A percentile compares a stretch with the other conserved stretches of the same genome.
Evolutionary conservation across 2,113 vertebrate species (phyloP).

Genomic region (Siniperca knerii): DNA sequence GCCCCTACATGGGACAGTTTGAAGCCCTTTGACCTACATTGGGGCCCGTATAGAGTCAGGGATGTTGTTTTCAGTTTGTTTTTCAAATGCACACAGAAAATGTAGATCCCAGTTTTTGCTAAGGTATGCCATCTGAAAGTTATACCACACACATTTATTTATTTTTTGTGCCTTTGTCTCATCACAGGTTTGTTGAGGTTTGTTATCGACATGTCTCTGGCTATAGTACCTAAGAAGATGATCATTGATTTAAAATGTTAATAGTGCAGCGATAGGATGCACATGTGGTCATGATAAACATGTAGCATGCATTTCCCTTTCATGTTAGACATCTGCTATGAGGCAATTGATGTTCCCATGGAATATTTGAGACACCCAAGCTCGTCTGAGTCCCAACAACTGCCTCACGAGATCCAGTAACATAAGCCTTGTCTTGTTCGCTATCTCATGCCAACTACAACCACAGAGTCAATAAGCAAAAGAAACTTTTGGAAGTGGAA

Average conservation of each 20-base stretch:
- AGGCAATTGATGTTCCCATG: neutral
- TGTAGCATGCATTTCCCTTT: neutral
- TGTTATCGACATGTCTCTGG: neutral
- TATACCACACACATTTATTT: neutral
- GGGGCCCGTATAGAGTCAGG: neutral
- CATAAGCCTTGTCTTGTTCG: neutral
- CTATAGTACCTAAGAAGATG: neutral
- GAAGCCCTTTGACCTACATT: slow-evolving; percentile 45
- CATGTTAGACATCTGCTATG: neutral
- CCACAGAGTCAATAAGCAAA: neutral
- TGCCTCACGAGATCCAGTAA: neutral
- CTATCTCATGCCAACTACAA: neutral
- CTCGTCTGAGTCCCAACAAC: neutral
- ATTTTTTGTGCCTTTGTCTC: neutral
- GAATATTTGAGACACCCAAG: neutral
- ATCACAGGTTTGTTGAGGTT: neutral
- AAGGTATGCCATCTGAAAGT: neutral
- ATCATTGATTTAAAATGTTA: neutral
- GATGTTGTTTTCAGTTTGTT: neutral
- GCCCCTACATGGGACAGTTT: neutral
- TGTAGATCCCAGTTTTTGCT: neutral
- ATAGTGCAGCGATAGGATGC: neutral
- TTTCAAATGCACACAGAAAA: neutral
- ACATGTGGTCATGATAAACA: neutral
- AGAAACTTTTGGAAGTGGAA: neutral